Conservation (phyloP, 2,113 vertebrate genomes). For the Cheirogaleus medius region DNA sequence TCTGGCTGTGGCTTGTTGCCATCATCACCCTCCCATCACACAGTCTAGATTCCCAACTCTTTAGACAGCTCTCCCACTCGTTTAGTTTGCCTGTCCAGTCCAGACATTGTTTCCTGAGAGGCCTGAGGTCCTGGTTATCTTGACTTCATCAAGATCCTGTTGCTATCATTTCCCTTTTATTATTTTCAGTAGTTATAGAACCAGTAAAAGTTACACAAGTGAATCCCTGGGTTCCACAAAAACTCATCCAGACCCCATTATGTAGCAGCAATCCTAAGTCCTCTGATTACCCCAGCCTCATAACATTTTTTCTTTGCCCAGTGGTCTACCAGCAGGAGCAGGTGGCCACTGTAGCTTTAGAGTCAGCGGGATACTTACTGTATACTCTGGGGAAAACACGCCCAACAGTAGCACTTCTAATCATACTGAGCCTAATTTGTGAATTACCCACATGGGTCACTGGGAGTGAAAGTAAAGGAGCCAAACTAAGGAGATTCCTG, state of each 20-base stretch:
- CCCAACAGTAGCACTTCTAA: rapidly evolving
- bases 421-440: neutral
- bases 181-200: neutral
- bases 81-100: neutral
- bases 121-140: neutral
- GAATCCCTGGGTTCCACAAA: neutral
- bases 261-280: neutral
- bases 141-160: neutral
- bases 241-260: neutral
- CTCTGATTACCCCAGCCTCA: neutral
- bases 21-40: neutral
- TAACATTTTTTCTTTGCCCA: neutral
- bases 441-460: neutral
- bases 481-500: neutral
- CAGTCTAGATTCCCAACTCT: neutral
- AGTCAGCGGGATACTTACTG: neutral
- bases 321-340: neutral
- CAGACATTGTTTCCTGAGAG: neutral
- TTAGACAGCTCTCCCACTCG: neutral
- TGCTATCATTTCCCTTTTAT: neutral
- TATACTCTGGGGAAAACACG: neutral
- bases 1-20: neutral
- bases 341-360: neutral
- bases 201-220: neutral
- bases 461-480: neutral